These are phyloP conservation scores for Microcebus ravelobensis DNA, from an alignment of 2,113 vertebrate genomes.

Conservation along the genomic window DNA sequence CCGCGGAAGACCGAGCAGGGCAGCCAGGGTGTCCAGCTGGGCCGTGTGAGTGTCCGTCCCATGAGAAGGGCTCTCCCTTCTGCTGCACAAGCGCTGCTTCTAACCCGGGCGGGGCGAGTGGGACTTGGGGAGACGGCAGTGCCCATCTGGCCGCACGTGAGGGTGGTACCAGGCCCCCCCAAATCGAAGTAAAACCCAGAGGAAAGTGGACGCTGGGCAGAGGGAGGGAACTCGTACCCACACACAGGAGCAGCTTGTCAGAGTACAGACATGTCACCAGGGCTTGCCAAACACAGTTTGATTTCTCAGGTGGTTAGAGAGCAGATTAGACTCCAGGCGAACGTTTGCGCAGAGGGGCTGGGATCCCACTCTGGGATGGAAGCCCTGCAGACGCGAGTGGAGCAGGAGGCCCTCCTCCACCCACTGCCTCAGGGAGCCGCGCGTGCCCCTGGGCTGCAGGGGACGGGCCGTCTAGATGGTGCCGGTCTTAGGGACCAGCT, in stretches of 20 bases:
- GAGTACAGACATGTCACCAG: background rate
- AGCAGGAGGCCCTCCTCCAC: accelerated
- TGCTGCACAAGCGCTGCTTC: accelerated
- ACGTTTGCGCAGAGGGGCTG: background rate
- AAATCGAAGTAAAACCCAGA: background rate
- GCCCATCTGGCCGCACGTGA: no score
- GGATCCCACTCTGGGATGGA: background rate
- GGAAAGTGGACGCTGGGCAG: background rate
- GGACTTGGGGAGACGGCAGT: background rate
- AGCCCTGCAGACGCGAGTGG: background rate
- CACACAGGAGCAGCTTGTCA: background rate
- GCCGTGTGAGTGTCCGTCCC: no score
- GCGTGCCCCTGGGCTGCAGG: background rate
- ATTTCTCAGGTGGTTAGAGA: background rate
- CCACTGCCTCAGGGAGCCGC: background rate
- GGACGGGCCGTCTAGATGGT: background rate
- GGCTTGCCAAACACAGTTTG: background rate
- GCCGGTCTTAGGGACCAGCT: background rate
- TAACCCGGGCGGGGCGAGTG: no score
- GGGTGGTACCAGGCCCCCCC: background rate
- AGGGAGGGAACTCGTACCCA: background rate
- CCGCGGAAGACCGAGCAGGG: accelerated
- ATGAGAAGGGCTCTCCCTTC: no score
- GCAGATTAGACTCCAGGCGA: background rate
- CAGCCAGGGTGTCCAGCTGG: background rate